Evolutionary conservation across 1,140 invertebrate species (phyloP).

Genomic region (Aphidius ervi): DNA sequence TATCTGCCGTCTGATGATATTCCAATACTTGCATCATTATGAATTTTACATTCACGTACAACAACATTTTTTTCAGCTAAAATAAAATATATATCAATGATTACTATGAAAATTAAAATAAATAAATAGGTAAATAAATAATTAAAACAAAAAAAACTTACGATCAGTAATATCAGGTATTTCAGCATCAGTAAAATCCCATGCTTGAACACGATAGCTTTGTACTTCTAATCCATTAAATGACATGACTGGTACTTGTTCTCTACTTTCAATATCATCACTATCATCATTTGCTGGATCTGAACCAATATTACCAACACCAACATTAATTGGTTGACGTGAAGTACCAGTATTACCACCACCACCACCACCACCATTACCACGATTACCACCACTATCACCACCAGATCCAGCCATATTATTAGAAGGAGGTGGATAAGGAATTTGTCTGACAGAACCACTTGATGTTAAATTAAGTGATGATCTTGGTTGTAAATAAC

Average conservation of each 20-base stretch:
- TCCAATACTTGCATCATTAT: conserved; percentile 83
- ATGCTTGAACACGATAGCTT: conserved; percentile 74
- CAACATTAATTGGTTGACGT: conserved; percentile 15
- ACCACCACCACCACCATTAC: background rate
- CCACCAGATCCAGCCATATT: background rate
- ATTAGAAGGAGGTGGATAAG: too few relatives aligned
- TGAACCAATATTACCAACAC: conserved; percentile 17
- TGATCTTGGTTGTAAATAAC: conserved; percentile 4
- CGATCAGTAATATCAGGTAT: conserved; percentile 74
- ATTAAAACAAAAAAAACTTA: conserved; percentile 45
- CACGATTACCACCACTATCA: background rate
- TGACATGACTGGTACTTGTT: conserved; percentile 35
- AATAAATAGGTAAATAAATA: conserved; percentile 12
- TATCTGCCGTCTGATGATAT: conserved; percentile 77
- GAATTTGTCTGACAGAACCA: too few relatives aligned
- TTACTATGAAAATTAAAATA: background rate
- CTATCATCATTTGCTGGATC: conserved; percentile 33
- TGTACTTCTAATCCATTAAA: conserved; percentile 38
- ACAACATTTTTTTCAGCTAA: conserved; percentile 72
- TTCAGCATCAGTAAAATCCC: conserved; percentile 70
- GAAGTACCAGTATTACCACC: conserved; percentile 2
- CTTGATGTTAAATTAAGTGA: background rate
- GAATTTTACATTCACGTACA: conserved; percentile 76
- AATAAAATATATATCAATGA: conserved; percentile 32
- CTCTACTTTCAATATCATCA: conserved; percentile 35